Percentiles rank a stretch among this genome's conserved stretches.
phyloP scores from a whole-genome alignment of 1,140 invertebrate genomes.

The Drosophila triauraria region DNA sequence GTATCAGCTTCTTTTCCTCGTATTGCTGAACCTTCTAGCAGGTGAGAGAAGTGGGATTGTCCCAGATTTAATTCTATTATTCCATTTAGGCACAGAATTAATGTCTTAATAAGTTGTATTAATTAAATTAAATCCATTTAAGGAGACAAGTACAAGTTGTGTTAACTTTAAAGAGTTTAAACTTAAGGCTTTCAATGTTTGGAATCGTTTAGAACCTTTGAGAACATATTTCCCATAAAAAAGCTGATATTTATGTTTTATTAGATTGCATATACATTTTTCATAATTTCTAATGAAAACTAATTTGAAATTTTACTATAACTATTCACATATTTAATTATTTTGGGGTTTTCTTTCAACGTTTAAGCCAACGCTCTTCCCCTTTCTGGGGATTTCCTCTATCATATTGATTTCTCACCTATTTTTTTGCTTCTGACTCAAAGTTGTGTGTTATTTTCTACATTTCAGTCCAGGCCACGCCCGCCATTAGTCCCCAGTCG shows the following conservation, averaged over 20 bases:
- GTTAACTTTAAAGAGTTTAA: background rate
- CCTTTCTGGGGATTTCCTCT: conserved; percentile 62
- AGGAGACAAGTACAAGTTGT: no score
- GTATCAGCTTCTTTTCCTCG: conserved; percentile 6
- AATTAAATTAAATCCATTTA: background rate
- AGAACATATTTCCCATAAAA: background rate
- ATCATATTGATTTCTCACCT: background rate
- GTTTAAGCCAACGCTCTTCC: background rate
- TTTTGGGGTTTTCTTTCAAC: background rate
- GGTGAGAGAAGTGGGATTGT: conserved; percentile 17
- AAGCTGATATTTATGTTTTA: background rate
- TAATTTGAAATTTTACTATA: background rate
- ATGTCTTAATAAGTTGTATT: background rate
- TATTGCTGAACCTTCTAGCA: conserved; percentile 8
- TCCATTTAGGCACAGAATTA: background rate
- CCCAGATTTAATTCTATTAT: background rate
- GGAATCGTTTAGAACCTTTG: background rate
- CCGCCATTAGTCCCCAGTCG: conserved; percentile 51
- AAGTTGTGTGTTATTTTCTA: conserved; percentile 3
- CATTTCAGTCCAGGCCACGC: conserved; percentile 31
- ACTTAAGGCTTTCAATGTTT: background rate
- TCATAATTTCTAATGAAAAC: no score
- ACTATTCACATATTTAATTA: background rate
- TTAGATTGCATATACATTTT: background rate
- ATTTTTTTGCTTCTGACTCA: background rate